Evolutionary conservation across 2,113 vertebrate species (phyloP), one percentile per base, ranked within the genome.

Genomic region (Proteles cristata): DNA sequence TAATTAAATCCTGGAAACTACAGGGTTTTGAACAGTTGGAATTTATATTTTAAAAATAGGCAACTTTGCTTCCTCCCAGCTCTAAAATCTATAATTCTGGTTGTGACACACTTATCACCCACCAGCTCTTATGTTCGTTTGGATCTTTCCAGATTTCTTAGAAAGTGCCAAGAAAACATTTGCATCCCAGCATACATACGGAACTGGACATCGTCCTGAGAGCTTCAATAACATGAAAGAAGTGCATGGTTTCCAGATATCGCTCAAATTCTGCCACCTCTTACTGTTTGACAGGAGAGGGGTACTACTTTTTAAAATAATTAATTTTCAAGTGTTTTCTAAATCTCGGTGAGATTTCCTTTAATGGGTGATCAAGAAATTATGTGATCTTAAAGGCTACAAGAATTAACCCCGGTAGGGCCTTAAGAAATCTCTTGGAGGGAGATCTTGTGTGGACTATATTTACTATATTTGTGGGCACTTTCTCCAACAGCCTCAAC

Each of bases 1-100:
- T 98, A 98, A 98, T 98, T 98, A 87, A 87, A 89, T 98, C 95
- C 98, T 98, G 98, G 98, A 98, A 98, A 97, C 97, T 94, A 92
- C 33, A 97, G 96, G 97, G 69, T 97, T 97, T 98, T 96, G 90
- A 98, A 97, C 97, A 98, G 97, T 98, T 98, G 97, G 97, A 97
- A 97, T 97, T 96, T 90, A 95, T 95, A 73, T 79, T 96, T 97
- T 94, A 92, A 98, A 98, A 98, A 97, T 87, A 98, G 97, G 93
- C 96, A 97, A 96, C 96, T 98, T 85, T 92, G 76, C 95, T 96
- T 96, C 35, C 68, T 95, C 73, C 58, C 17, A 33, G 90, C 50
- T 88, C 35, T 80, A 87, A 96, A 85, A 96, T 94, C 77, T 85
- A 68, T 93, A 81, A 95, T 96, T 96, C 93, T 82, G 94, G 79